Conservation (phyloP, 2,113 vertebrate species). For the Chloropsis cyanopogon region DNA sequence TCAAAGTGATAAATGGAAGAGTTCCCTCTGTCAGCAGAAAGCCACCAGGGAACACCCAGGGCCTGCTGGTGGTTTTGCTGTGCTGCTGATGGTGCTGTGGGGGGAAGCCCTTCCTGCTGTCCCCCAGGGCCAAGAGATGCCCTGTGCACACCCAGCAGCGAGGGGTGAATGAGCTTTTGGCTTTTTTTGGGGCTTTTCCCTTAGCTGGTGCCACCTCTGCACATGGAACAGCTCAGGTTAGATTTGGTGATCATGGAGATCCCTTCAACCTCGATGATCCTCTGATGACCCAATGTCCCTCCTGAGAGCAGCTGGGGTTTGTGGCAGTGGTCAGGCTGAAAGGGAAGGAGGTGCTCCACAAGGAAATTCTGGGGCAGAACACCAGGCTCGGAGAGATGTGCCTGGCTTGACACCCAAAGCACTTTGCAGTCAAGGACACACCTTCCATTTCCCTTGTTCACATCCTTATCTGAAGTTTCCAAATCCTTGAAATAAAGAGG, state of each 20-base stretch:
- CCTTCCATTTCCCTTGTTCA: not conserved
- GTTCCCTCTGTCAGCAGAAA: not conserved
- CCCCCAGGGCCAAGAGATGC: not conserved
- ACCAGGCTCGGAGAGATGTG: rapidly evolving
- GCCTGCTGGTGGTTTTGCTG: not conserved
- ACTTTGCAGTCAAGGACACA: not conserved
- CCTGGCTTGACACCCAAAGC: not conserved
- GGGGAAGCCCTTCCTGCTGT: not conserved
- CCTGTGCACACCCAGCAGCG: not conserved
- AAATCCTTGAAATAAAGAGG: not conserved
- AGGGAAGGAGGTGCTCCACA: not conserved
- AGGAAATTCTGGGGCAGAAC: not conserved
- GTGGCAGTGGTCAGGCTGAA: not conserved
- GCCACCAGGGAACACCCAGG: not conserved
- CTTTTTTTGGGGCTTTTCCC: not conserved
- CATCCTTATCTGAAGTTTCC: not conserved
- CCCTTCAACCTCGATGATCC: rapidly evolving
- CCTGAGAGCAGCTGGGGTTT: not conserved
- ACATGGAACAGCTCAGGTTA: not conserved
- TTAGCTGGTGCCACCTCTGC: not conserved
- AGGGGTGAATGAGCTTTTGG: not conserved
- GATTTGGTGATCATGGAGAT: too few species aligned
- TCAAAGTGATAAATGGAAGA: not conserved
- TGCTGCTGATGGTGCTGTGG: not conserved
- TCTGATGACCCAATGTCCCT: not conserved